Evolutionary conservation across 2,888 invertebrate genomes (phyloP).

Genomic region (Caenorhabditis panamensis): DNA sequence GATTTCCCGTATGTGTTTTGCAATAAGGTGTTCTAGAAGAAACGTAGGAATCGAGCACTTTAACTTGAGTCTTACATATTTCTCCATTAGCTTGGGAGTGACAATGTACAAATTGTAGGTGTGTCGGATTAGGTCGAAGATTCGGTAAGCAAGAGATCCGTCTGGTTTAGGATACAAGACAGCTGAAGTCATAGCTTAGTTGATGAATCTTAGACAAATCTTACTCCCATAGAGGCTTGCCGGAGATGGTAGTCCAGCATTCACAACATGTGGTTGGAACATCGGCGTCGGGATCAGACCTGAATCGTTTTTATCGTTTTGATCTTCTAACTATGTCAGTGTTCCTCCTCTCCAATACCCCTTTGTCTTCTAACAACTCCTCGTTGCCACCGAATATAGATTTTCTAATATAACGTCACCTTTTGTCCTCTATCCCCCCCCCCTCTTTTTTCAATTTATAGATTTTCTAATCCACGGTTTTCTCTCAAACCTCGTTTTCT

Average conservation of each 20-base stretch:
- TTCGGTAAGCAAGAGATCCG: constrained; percentile 25
- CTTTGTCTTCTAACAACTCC: too few relatives aligned
- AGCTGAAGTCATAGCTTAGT: constrained; percentile 19
- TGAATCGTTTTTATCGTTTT: too few relatives aligned
- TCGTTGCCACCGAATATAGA: too few relatives aligned
- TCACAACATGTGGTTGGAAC: constrained; percentile 47
- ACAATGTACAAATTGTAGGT: constrained; percentile 43
- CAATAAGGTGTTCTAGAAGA: constrained; percentile 37
- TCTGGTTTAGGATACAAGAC: constrained; percentile 24
- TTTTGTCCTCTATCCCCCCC: too few relatives aligned
- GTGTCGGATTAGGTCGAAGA: constrained; percentile 42
- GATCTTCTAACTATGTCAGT: too few relatives aligned
- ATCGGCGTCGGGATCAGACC: constrained; percentile 57
- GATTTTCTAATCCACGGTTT: too few relatives aligned
- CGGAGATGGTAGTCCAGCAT: constrained; percentile 51
- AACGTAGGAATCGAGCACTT: neutral
- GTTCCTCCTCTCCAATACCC: too few relatives aligned
- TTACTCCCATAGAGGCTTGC: constrained; percentile 54
- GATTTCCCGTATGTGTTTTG: constrained; percentile 23
- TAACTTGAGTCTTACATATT: constrained; percentile 21
- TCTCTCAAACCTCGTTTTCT: too few relatives aligned
- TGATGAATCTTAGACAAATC: neutral
- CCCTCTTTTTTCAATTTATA: too few relatives aligned
- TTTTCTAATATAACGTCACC: too few relatives aligned
- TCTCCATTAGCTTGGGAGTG: constrained; percentile 15